phyloP scores from a whole-genome alignment of 2,888 invertebrate genomes.

The Leptopterna dolabrata region DNA sequence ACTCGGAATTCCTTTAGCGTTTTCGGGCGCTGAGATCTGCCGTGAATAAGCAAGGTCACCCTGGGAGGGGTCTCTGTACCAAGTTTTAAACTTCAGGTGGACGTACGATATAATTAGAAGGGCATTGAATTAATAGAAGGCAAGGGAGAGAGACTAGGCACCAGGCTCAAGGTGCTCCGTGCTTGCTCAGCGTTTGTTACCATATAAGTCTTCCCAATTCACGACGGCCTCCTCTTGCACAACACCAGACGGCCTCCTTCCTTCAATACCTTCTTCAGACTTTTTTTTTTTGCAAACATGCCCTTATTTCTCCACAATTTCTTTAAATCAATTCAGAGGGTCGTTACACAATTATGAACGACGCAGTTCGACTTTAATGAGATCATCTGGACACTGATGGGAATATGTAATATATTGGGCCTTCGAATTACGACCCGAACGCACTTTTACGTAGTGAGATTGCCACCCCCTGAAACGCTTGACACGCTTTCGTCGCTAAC shows the following conservation, averaged over 20 bases:
- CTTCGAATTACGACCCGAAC: too few relatives aligned
- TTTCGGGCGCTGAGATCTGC: not conserved
- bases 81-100: not conserved
- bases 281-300: constrained; percentile 14
- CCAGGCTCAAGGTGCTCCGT: constrained; percentile 33
- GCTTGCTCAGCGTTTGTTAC: constrained; percentile 40
- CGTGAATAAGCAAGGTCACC: not conserved
- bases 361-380: not conserved
- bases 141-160: not conserved
- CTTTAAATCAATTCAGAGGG: not conserved
- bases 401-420: too few relatives aligned
- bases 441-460: too few relatives aligned
- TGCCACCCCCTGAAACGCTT: too few relatives aligned
- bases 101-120: constrained; percentile 45
- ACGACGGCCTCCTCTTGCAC: constrained; percentile 37
- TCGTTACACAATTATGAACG: not conserved
- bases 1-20: not conserved
- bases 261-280: constrained; percentile 41
- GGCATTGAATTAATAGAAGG: constrained; percentile 43
- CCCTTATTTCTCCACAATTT: not conserved
- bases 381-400: not conserved
- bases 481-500: too few relatives aligned
- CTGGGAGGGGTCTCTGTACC: not conserved
- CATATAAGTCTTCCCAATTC: constrained; percentile 53
- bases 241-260: constrained; percentile 39